phyloP scores from a whole-genome alignment of 2,113 vertebrate genomes.

The Tyrannus savana region DNA sequence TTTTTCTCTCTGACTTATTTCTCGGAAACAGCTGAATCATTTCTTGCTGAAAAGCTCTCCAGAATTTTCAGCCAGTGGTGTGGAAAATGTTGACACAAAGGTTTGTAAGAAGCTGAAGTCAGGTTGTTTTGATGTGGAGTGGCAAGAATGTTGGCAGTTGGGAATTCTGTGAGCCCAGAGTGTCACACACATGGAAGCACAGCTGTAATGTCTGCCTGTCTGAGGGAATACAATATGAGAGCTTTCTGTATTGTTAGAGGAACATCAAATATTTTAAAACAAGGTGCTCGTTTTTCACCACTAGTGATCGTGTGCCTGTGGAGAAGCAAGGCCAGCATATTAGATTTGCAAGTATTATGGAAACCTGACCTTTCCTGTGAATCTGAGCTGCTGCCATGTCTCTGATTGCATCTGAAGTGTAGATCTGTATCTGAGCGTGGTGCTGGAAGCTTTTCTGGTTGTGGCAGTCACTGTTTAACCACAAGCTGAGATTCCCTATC shows the following conservation, averaged over 20 bases:
- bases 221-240: not conserved
- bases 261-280: not conserved
- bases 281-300: not conserved
- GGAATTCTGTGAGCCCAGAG: not conserved
- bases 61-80: not conserved
- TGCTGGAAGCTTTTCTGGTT: not conserved
- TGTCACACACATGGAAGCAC: not conserved
- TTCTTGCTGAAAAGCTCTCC: not conserved
- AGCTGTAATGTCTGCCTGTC: not conserved
- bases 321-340: not conserved
- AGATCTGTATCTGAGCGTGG: not conserved
- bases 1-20: not conserved
- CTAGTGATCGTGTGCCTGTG: not conserved
- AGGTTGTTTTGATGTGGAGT: not conserved
- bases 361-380: not conserved
- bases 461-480: not conserved
- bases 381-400: not conserved
- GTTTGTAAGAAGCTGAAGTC: not conserved
- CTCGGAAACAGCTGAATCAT: slow-evolving; percentile 24
- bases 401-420: not conserved
- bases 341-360: not conserved
- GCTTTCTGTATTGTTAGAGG: not conserved
- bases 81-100: not conserved
- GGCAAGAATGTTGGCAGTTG: not conserved
- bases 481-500: not conserved